Conservation (phyloP, 2,113 vertebrate genomes). For the Daboia siamensis region DNA sequence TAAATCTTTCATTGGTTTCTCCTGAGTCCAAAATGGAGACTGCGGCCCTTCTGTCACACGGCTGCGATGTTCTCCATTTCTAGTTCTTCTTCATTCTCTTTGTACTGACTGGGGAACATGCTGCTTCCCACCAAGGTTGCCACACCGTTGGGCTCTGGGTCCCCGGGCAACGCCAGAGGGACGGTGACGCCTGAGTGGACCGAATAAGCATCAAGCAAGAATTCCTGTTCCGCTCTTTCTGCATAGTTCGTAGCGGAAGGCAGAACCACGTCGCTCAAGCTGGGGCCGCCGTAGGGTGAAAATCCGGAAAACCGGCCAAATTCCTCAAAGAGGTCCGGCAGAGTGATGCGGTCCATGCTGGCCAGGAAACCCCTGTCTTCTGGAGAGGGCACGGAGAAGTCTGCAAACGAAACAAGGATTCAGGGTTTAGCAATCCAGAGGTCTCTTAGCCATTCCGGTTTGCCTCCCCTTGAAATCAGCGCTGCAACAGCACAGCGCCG, state of each 20-base stretch:
- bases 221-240: background rate
- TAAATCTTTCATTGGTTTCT: background rate
- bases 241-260: slow-evolving; percentile 24
- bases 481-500: background rate
- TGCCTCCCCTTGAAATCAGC: background rate
- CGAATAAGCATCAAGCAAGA: background rate
- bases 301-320: slow-evolving; percentile 31
- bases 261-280: slow-evolving; percentile 21
- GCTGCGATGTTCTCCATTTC: background rate
- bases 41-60: background rate
- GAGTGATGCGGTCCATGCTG: slow-evolving; percentile 41
- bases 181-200: background rate
- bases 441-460: background rate
- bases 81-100: slow-evolving; percentile 41
- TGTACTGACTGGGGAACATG: slow-evolving; percentile 65
- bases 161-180: background rate
- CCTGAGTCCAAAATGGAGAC: background rate
- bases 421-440: too few relatives aligned
- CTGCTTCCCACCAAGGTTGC: slow-evolving; percentile 65
- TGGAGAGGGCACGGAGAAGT: slow-evolving; percentile 31
- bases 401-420: background rate
- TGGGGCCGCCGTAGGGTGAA: background rate
- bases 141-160: slow-evolving; percentile 25
- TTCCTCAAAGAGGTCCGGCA: slow-evolving; percentile 51
- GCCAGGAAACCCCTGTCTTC: slow-evolving; percentile 33